Evolutionary conservation across 1,140 invertebrate genomes (phyloP), one percentile per base, ranked within the genome.

Genomic region (Drosophila seguyi): DNA sequence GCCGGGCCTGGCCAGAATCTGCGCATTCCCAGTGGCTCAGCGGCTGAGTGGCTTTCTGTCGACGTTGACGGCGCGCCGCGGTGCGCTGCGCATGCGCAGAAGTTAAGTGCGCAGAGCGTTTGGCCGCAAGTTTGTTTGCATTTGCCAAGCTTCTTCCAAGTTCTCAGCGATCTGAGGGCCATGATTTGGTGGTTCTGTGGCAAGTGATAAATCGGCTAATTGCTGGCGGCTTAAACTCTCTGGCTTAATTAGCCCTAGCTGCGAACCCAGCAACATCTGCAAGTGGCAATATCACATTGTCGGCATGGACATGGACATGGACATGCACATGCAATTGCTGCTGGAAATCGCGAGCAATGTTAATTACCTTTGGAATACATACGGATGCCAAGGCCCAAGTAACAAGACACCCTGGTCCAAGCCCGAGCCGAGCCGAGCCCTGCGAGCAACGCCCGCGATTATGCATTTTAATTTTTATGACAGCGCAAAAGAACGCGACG

Each of bases 161-260:
- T 61, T 62, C 59, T 42, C 59, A 61, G 68, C 58, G 69, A 60
- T 65, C 52, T 76, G 25, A 56, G 57, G 36, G 50, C 27, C 42
- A 57, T 84, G 81, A 75, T 80, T 84, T 79, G 66, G 76, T 53
- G 44, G 55, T 50, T 77, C 58, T 53, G 48, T 62, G 41, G 50
- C 65, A 75, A 74, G 80, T 84, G 85, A 88, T 90, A 88, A 88
- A 90, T 81, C 66, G 74, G 50, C 65, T 90, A 90, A 88, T 88
- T 86, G 84, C 79, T 52, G n/a, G 47, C 71, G 74, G 65, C 61
- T 63, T 81, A 87, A 79, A 76, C 65, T 66, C 60, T 71, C 60
- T 66, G 62, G 55, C 68, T 69, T 90, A 90, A 88, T 90, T 84
- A 76, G 75, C 56, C 60, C 20, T 20, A 61, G 62, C 57, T 80